phyloP scores from a whole-genome alignment of 2,888 invertebrate genomes.

The Beris chalybata region DNA sequence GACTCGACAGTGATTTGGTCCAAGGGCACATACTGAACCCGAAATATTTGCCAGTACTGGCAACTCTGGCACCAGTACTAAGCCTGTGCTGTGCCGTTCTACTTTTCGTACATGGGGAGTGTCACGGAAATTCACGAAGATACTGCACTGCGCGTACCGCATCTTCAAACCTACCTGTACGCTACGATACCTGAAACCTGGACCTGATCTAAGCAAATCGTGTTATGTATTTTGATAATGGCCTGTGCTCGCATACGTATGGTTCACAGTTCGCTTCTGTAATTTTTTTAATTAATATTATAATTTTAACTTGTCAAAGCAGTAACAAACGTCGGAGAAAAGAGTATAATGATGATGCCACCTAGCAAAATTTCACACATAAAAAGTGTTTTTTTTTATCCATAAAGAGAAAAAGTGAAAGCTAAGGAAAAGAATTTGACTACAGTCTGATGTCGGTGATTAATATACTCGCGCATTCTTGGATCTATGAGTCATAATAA shows the following conservation, averaged over 20 bases:
- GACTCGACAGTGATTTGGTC: no score
- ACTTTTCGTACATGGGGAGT: no score
- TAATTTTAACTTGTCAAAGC: background rate
- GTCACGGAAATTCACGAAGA: no score
- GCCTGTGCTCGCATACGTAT: background rate
- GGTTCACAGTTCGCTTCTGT: no score
- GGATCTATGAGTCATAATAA: no score
- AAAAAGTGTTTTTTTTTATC: background rate
- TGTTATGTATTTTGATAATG: background rate
- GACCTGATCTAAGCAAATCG: background rate
- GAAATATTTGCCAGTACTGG: no score
- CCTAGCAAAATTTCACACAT: constrained; percentile 18
- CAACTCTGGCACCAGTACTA: no score
- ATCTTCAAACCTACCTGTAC: background rate
- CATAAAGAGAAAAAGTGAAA: constrained; percentile 35
- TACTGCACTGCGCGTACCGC: no score
- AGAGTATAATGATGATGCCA: background rate
- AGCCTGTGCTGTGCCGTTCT: no score
- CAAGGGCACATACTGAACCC: no score
- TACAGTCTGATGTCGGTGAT: background rate
- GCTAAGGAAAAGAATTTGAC: constrained; percentile 35
- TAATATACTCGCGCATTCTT: no score
- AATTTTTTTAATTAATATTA: background rate
- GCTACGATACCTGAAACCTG: background rate
- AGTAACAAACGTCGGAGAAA: background rate